These are phyloP conservation scores for Hipparchia semele DNA, from an alignment of 2,888 invertebrate species.

Conservation along the genomic window DNA sequence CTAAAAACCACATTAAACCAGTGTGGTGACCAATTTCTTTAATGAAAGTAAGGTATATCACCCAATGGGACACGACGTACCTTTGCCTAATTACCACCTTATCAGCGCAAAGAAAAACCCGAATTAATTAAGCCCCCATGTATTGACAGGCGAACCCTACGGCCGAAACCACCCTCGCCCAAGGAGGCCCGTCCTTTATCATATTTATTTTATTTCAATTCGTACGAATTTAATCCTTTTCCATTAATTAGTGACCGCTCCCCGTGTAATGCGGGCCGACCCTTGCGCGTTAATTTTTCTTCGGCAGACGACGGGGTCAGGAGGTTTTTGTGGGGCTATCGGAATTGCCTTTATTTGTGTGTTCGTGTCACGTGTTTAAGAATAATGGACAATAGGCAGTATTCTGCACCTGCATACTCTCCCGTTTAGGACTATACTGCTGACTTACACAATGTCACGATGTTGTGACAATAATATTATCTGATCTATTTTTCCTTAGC, in stretches of 20 bases:
- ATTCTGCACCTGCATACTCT: background rate
- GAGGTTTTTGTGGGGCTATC: conserved; percentile 33
- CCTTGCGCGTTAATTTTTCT: conserved; percentile 76
- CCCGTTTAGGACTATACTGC: background rate
- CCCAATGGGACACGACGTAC: background rate
- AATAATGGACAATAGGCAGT: conserved; percentile 10
- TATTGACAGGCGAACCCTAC: conserved; percentile 62
- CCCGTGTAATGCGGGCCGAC: conserved; percentile 68
- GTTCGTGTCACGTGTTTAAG: conserved; percentile 10
- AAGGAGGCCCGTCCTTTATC: conserved; percentile 72
- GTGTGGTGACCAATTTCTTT: background rate
- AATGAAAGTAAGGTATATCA: background rate
- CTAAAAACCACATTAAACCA: background rate
- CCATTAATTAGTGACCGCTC: conserved; percentile 82
- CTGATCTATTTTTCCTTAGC: too few relatives aligned
- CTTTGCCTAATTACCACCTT: conserved; percentile 21
- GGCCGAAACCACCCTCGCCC: conserved; percentile 51
- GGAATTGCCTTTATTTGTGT: conserved; percentile 25
- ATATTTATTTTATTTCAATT: conserved; percentile 84
- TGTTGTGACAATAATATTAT: too few relatives aligned
- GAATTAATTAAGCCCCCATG: conserved; percentile 50
- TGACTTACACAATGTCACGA: background rate
- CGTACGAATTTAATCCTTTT: conserved; percentile 82
- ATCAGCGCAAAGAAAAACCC: conserved; percentile 43
- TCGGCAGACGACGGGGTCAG: conserved; percentile 58